These are phyloP conservation scores for Hemiprocne comata DNA, from an alignment of 2,113 vertebrate species.

Conservation along the genomic window DNA sequence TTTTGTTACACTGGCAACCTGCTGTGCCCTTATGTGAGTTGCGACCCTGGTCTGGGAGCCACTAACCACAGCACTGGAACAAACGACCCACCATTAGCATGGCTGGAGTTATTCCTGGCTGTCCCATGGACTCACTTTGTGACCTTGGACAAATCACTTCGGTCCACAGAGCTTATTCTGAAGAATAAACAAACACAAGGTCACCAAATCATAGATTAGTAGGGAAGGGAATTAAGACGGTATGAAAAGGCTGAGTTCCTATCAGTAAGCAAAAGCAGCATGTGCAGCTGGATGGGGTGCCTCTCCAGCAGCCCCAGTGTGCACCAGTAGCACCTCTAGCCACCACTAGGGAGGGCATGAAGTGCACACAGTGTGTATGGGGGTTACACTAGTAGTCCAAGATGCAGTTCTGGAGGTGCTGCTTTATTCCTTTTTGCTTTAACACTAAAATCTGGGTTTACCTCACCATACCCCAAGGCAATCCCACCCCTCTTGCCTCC, in stretches of 20 bases:
- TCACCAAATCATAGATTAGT: not conserved
- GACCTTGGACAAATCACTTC: not conserved
- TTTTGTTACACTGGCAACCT: not conserved
- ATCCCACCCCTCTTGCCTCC: not conserved
- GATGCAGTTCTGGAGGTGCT: not conserved
- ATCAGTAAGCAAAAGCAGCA: not conserved
- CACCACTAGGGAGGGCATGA: not conserved
- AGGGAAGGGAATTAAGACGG: not conserved
- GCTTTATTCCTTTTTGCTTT: not conserved
- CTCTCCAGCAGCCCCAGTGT: not conserved
- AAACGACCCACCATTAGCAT: not conserved
- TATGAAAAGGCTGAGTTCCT: not conserved
- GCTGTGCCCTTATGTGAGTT: not conserved
- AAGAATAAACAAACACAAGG: not conserved
- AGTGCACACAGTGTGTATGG: accelerated
- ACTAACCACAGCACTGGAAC: not conserved
- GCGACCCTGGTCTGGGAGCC: not conserved
- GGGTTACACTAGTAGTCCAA: not conserved
- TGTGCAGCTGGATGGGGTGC: accelerated
- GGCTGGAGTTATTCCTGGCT: not conserved
- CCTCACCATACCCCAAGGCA: not conserved
- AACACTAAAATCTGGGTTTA: not conserved
- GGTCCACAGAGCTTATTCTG: not conserved
- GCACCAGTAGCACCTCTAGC: not conserved
- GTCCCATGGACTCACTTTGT: not conserved